phyloP scores from a whole-genome alignment of 2,113 vertebrate genomes.

The Passer montanus region DNA sequence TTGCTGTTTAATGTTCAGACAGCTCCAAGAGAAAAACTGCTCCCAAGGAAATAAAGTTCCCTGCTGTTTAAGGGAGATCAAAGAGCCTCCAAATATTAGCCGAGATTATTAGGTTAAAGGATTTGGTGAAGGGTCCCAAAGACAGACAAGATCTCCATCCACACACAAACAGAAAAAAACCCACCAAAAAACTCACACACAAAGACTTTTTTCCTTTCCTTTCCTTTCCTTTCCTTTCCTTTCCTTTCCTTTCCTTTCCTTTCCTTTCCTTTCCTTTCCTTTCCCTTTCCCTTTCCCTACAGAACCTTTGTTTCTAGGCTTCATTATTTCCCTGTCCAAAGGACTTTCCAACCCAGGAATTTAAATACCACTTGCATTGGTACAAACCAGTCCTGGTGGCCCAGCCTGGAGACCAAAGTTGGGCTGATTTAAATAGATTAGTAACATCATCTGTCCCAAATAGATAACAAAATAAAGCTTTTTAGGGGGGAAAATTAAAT shows the following conservation, averaged over 20 bases:
- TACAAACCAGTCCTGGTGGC: background rate
- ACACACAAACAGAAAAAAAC: background rate
- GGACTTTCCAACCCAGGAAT: background rate
- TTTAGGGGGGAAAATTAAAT: background rate
- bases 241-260: background rate
- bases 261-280: no score
- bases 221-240: background rate
- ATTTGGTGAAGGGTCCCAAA: background rate
- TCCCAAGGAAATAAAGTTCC: background rate
- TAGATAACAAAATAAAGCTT: background rate
- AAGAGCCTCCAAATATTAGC: background rate
- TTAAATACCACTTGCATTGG: background rate
- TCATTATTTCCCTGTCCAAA: background rate
- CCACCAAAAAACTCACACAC: fast-evolving
- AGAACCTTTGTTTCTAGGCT: background rate
- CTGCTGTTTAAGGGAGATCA: background rate
- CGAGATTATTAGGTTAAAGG: background rate
- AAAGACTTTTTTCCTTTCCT: background rate
- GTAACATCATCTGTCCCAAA: background rate
- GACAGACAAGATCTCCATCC: background rate
- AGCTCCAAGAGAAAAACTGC: background rate
- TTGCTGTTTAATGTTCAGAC: background rate
- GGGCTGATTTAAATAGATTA: background rate
- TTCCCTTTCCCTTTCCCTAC: background rate
- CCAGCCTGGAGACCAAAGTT: background rate